A percentile compares a stretch with the other conserved stretches of the same genome.
phyloP scores from a whole-genome alignment of 2,888 invertebrate genomes.

The Sturmia bella region DNA sequence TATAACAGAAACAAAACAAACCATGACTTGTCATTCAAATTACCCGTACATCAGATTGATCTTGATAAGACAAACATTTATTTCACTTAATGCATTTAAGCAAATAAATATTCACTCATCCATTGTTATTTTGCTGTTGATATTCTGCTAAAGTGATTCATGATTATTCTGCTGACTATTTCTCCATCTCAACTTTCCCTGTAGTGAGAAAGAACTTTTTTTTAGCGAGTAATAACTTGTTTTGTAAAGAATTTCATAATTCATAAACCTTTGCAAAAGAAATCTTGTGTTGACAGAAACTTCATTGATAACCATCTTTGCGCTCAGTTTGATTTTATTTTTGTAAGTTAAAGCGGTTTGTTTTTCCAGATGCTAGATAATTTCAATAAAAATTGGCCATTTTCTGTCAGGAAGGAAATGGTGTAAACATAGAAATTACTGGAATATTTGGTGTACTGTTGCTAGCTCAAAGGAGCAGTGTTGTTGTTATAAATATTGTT shows the following conservation, averaged over 20 bases:
- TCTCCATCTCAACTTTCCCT: background rate
- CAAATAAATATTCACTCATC: slow-evolving; percentile 17
- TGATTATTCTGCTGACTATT: slow-evolving; percentile 26
- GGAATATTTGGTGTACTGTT: no score
- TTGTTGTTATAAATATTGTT: no score
- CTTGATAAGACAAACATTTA: slow-evolving; percentile 45
- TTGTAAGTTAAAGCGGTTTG: no score
- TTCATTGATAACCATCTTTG: slow-evolving; percentile 48
- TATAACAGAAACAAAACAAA: slow-evolving; percentile 5
- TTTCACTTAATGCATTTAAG: slow-evolving; percentile 27
- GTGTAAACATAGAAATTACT: no score
- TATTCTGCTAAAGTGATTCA: slow-evolving; percentile 24
- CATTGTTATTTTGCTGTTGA: slow-evolving; percentile 1
- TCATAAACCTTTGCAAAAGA: slow-evolving; percentile 3
- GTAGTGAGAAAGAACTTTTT: slow-evolving; percentile 1
- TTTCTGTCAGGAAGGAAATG: no score
- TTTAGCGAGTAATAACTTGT: background rate
- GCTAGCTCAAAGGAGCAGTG: no score
- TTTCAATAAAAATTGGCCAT: no score
- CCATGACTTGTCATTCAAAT: slow-evolving; percentile 56
- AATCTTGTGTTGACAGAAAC: slow-evolving; percentile 10
- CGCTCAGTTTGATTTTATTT: slow-evolving; percentile 36
- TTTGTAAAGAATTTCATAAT: background rate
- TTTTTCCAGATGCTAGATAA: no score
- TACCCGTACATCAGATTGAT: slow-evolving; percentile 37